Base-by-base conservation (phyloP, 1,140 invertebrate species). In the Zelostemma sp. region DNA sequence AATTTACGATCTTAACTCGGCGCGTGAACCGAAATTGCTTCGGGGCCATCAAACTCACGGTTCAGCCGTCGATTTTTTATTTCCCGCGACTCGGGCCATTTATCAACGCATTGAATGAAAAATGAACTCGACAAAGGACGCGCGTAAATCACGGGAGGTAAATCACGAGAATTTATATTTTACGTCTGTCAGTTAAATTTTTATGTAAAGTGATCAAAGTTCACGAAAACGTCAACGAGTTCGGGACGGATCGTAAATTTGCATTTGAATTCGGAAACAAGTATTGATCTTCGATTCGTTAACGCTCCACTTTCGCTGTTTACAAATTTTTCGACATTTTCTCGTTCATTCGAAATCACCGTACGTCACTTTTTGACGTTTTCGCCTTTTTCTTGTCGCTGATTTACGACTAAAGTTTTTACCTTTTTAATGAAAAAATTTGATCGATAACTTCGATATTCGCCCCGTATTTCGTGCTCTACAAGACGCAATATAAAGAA, bases 161-260 rank as follows among this genome's bases (percentile, higher is more conserved):
- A 66, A 66, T 66, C 63, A 66, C 41, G 47, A 49, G 50, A 48
- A 58, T 53, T 58, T 58, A 65, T 66, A 60, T 66, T 60, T 66
- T 58, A 60, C 56, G 45, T 59, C 56, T 55, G 50, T 60, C 63
- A 60, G 55, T 50, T 55, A 49, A 60, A 58, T 55, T 59, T 66
- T 66, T 43, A 55, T 66, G 33, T 14, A 35, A n/a, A n/a, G 33
- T 59, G 35, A 66, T 66, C 56, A 59, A 59, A 66, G 43, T 66
- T 66, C 33, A 48, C 55, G 53, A 59, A 56, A 53, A 59, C 35
- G 49, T 65, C 48, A 53, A 53, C 50, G 49, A 48, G 46, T 49
- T 14, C 54, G 48, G 51, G 54, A 28, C 43, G 28, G 38, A n/a
- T 56, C 57, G 46, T 67, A 67, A 67, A 67, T 67, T 59, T 66